Evolutionary conservation across 2,888 invertebrate species (phyloP), one percentile per base, ranked within the genome.

Genomic region (Lydus trimaculatus): DNA sequence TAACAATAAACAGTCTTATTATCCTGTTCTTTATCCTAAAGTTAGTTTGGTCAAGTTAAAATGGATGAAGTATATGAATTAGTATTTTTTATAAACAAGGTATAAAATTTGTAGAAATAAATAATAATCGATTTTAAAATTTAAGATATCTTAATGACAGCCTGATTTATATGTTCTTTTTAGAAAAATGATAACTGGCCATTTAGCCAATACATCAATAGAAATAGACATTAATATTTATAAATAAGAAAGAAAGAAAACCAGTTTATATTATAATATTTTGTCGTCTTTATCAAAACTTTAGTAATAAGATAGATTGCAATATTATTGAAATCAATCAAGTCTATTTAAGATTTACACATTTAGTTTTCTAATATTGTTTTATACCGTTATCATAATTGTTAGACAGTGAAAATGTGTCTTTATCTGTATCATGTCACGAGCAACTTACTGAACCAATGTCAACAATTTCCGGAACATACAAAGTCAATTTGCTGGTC

Each of bases 391-490:
- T 11, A 48, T 48, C 17, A 48, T 48, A 48, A 48, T 20, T 48
- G 48, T 20, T 48, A 48, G 48, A 48, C 20, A 20, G 59, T 56
- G 60, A 64, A 69, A 63, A 71, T 72, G 67, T 75, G 64, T 66
- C 63, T 64, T 73, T 73, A 75, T 78, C 74, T 77, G 71, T 70
- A 71, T 67, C 71, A 70, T 75, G 79, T 79, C 79, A 78, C 79
- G 79, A 78, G 75, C 75, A 74, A 76, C 77, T 78, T 76, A 76
- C 78, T 69, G 73, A 43, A 68, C 72, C 74, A 79, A 79, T 80
- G 80, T 80, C 78, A 75, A 82, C 82, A 81, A 83, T 81, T 83
- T 83, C 83, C 83, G 82, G 82, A 81, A 83, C 83, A 83, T 76
- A 82, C 80, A 82, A 83, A 83, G 82, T 83, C 83, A 82, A 83